Evolutionary conservation across 2,888 invertebrate genomes (phyloP).

Genomic region (Steinernema scapterisci): DNA sequence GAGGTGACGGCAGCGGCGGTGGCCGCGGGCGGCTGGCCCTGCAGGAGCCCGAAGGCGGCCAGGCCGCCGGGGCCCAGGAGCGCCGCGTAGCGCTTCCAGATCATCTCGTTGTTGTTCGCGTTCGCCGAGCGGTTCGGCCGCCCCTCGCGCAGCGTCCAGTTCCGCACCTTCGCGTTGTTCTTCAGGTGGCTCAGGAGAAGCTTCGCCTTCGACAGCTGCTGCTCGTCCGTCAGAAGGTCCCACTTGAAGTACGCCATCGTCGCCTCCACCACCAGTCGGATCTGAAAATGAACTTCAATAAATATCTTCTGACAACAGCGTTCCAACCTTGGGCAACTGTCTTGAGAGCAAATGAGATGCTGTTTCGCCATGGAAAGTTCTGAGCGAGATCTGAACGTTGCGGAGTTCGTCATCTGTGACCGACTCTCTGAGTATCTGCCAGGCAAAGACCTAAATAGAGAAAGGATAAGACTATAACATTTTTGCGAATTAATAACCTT

Average conservation of each 20-base stretch:
- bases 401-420: conserved; percentile 66
- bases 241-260: conserved; percentile 66
- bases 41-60: conserved; percentile 54
- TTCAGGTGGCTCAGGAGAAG: conserved; percentile 61
- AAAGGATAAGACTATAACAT: not conserved
- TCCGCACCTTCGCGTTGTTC: conserved; percentile 67
- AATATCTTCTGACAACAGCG: not conserved
- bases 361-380: conserved; percentile 66
- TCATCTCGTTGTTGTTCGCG: conserved; percentile 51
- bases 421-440: conserved; percentile 67
- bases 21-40: conserved; percentile 18
- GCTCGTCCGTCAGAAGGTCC: conserved; percentile 60
- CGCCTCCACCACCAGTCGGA: conserved; percentile 64
- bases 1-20: not conserved
- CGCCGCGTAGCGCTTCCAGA: conserved; percentile 61
- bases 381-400: conserved; percentile 63
- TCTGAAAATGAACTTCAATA: conserved; percentile 45
- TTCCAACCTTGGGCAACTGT: conserved; percentile 61
- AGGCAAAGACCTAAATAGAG: conserved; percentile 63
- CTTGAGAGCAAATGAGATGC: conserved; percentile 62
- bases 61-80: conserved; percentile 57
- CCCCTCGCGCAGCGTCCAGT: conserved; percentile 67
- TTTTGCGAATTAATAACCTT: conserved; percentile 51
- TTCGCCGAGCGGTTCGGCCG: conserved; percentile 58
- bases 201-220: conserved; percentile 62